phyloP scores from a whole-genome alignment of 2,888 invertebrate species.

The Sminthurinus aureus region DNA sequence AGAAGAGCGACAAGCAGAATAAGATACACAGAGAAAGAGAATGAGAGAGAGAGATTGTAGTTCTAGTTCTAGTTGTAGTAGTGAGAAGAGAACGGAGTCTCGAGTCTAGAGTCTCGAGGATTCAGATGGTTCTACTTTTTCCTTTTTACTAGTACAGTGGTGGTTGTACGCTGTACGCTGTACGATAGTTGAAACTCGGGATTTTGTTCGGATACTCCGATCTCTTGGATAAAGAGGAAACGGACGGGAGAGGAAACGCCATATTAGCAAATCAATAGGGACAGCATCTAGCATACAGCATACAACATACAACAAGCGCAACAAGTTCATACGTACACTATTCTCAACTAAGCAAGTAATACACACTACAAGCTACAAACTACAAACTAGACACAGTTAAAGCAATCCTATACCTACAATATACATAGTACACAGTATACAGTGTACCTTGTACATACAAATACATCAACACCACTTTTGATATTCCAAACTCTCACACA shows the following conservation, averaged over 20 bases:
- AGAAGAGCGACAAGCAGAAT: neutral
- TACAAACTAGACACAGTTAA: neutral
- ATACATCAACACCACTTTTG: no score
- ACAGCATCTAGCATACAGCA: neutral
- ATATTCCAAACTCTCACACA: no score
- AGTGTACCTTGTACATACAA: no score
- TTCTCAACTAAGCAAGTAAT: neutral
- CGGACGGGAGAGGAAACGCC: conserved; percentile 30
- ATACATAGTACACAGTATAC: no score
- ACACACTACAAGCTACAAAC: neutral
- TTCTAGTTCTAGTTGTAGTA: no score
- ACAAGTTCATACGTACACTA: conserved; percentile 9
- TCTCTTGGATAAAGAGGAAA: neutral
- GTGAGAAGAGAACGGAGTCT: neutral
- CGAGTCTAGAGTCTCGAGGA: neutral
- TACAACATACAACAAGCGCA: conserved; percentile 9
- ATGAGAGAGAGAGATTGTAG: neutral
- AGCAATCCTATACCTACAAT: neutral
- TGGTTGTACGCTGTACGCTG: no score
- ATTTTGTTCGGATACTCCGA: neutral
- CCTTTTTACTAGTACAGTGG: neutral
- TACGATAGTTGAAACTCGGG: neutral
- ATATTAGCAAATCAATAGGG: conserved; percentile 34
- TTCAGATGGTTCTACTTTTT: neutral
- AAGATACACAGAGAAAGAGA: neutral